Evolutionary conservation across 2,113 vertebrate genomes (phyloP).

Genomic region (Elaphurus davidianus): DNA sequence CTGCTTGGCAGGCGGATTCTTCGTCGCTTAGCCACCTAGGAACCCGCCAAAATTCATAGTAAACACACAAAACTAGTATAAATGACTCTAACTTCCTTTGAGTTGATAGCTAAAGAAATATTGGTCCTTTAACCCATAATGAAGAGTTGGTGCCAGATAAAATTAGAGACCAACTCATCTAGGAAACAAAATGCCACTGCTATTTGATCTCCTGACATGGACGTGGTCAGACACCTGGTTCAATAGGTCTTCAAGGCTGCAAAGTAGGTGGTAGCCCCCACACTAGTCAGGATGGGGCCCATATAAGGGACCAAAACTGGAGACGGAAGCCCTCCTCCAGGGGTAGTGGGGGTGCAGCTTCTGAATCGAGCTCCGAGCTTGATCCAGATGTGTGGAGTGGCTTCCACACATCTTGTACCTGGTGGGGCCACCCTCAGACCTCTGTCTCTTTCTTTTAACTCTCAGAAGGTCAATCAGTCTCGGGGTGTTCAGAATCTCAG

Average conservation of each 20-base stretch:
- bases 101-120: neutral
- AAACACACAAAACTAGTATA: neutral
- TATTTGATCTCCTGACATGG: neutral
- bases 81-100: neutral
- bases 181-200: neutral
- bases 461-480: neutral
- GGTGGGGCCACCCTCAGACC: neutral
- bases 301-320: neutral
- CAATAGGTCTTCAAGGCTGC: neutral
- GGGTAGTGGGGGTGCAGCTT: neutral
- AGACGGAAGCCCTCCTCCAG: neutral
- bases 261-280: neutral
- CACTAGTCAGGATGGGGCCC: neutral
- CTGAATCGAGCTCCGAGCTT: neutral
- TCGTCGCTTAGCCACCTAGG: neutral
- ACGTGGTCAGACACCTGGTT: neutral
- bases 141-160: neutral
- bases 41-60: neutral
- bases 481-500: neutral
- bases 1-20: neutral
- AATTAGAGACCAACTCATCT: neutral
- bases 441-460: neutral
- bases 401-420: neutral
- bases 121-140: neutral
- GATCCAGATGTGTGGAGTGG: neutral